Percentiles rank a stretch among this genome's conserved stretches.
These are phyloP conservation scores for Sphenodon punctatus DNA, from an alignment of 2,797 vertebrate species.

Conservation along the genomic window DNA sequence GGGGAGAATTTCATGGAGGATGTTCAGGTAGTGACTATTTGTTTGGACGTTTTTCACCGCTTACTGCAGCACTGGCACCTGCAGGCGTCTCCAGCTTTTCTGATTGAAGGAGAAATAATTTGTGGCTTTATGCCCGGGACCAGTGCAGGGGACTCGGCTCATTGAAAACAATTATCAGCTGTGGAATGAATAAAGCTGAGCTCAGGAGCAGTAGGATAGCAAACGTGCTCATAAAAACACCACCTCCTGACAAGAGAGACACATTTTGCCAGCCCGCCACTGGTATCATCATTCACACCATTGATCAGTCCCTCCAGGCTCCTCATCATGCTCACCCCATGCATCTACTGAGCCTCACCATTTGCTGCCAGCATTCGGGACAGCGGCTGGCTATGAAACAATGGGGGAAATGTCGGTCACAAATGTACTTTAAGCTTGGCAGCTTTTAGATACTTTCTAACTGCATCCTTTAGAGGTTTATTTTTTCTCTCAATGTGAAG, in stretches of 20 bases:
- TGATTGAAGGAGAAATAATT: background rate
- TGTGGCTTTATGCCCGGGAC: background rate
- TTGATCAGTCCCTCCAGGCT: background rate
- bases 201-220: background rate
- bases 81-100: background rate
- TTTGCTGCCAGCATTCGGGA: background rate
- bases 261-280: background rate
- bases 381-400: background rate
- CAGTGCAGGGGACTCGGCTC: background rate
- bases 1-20: too few species aligned
- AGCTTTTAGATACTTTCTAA: background rate
- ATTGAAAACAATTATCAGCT: slow-evolving; percentile 26
- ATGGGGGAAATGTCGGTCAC: background rate
- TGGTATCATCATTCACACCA: background rate
- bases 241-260: slow-evolving; percentile 5
- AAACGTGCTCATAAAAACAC: background rate
- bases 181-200: slow-evolving; percentile 22
- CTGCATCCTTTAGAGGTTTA: background rate
- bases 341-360: background rate
- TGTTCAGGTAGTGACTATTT: too few species aligned
- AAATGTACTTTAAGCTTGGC: background rate
- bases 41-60: background rate
- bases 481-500: background rate
- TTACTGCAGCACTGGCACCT: background rate
- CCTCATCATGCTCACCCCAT: background rate